phyloP scores from a whole-genome alignment of 2,113 vertebrate genomes.

The Aspidoscelis tigris region DNA sequence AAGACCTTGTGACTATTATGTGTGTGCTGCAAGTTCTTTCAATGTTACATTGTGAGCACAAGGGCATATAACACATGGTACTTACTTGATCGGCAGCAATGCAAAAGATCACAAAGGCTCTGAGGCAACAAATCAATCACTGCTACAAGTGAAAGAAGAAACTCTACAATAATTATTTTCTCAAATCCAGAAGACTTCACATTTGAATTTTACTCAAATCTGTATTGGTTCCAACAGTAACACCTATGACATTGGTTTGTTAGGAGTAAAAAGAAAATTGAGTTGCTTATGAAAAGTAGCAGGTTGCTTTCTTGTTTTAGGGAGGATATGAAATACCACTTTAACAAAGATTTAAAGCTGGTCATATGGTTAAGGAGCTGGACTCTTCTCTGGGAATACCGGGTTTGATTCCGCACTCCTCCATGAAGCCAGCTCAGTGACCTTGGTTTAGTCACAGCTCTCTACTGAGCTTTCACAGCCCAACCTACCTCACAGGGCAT shows the following conservation, averaged over 20 bases:
- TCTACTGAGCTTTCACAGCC: too few relatives aligned
- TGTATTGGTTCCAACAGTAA: neutral
- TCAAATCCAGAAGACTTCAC: neutral
- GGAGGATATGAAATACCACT: neutral
- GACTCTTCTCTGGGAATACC: too few relatives aligned
- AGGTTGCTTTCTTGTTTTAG: neutral
- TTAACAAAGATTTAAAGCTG: neutral
- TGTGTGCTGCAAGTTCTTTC: constrained; percentile 35
- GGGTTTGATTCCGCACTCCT: too few relatives aligned
- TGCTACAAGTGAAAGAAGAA: neutral
- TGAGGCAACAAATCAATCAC: neutral
- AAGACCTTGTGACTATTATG: constrained; percentile 32
- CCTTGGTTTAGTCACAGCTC: too few relatives aligned
- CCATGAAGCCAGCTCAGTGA: too few relatives aligned
- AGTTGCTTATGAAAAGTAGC: neutral
- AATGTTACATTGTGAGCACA: constrained; percentile 31
- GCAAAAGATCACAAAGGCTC: neutral
- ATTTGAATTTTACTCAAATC: constrained; percentile 5
- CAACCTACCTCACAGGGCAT: too few relatives aligned
- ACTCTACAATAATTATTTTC: neutral
- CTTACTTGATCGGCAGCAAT: constrained; percentile 22
- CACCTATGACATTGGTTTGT: neutral
- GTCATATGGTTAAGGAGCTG: too few relatives aligned
- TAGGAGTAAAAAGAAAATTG: neutral
- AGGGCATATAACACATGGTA: constrained; percentile 44